phyloP scores from a whole-genome alignment of 2,797 vertebrate species.

The Threskiornis aethiopicus region DNA sequence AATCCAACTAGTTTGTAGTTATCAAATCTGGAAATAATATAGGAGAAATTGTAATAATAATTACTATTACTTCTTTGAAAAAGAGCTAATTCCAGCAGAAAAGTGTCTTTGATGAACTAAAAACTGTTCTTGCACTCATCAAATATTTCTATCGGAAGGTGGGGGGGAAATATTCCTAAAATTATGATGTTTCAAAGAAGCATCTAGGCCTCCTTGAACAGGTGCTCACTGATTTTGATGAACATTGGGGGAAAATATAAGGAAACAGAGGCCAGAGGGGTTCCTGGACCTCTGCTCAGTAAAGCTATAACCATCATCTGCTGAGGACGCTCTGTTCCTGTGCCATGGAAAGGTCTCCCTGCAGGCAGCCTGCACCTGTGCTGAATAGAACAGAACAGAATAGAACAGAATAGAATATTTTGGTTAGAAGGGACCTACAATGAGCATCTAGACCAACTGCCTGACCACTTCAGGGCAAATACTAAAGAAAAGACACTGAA shows the following conservation, averaged over 20 bases:
- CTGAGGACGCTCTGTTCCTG: not conserved
- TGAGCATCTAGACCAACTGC: not conserved
- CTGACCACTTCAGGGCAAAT: not conserved
- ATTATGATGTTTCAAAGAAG: not conserved
- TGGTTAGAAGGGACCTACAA: not conserved
- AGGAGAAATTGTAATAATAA: not conserved
- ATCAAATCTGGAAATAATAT: not conserved
- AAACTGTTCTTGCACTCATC: not conserved
- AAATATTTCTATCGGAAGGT: not conserved
- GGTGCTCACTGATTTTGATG: not conserved
- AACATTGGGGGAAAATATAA: not conserved
- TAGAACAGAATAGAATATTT: not conserved
- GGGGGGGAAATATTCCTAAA: not conserved
- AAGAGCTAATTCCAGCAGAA: not conserved
- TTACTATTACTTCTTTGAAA: not conserved
- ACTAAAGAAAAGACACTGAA: not conserved
- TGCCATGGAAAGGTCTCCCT: not conserved
- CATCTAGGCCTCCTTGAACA: not conserved
- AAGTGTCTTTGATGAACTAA: not conserved
- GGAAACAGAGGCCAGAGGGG: not conserved
- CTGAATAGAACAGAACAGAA: not conserved
- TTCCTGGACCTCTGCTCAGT: not conserved
- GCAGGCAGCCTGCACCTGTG: not conserved
- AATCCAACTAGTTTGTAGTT: not conserved
- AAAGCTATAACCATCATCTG: not conserved